A percentile compares a stretch with the other conserved stretches of the same genome.
Evolutionary conservation across 2,888 invertebrate species (phyloP).

Genomic region (Tineola bisselliella): DNA sequence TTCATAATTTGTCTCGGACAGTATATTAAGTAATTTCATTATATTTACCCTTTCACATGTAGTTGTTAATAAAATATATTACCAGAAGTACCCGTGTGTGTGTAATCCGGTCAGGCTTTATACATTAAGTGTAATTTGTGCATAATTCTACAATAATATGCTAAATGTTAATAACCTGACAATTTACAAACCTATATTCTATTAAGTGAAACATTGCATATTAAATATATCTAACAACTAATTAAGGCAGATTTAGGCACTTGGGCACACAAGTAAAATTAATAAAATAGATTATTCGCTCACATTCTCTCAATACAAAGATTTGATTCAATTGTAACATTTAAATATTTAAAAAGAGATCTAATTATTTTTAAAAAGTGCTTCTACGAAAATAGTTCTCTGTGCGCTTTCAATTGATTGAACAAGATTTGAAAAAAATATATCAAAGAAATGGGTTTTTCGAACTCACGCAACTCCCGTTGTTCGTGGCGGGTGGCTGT

Average conservation of each 20-base stretch:
- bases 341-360: too few relatives aligned
- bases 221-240: not conserved
- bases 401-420: too few relatives aligned
- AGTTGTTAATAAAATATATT: not conserved
- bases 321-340: too few relatives aligned
- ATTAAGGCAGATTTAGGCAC: not conserved
- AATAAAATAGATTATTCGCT: slow-evolving; percentile 27
- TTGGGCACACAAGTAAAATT: not conserved
- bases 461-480: slow-evolving; percentile 47
- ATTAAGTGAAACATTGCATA: not conserved
- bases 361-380: too few relatives aligned
- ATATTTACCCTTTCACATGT: not conserved
- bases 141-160: not conserved
- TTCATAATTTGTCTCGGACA: not conserved
- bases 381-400: too few relatives aligned
- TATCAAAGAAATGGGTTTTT: slow-evolving; percentile 63
- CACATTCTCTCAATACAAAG: slow-evolving; percentile 14
- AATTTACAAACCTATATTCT: too few relatives aligned
- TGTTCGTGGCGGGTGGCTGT: slow-evolving; percentile 44
- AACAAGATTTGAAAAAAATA: too few relatives aligned
- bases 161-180: too few relatives aligned
- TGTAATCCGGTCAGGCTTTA: not conserved
- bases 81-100: not conserved
- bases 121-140: not conserved
- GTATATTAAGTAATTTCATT: not conserved